Percentiles rank a stretch among this genome's conserved stretches.
phyloP scores from a whole-genome alignment of 2,888 invertebrate species.

The Cheilosia vernalis region DNA sequence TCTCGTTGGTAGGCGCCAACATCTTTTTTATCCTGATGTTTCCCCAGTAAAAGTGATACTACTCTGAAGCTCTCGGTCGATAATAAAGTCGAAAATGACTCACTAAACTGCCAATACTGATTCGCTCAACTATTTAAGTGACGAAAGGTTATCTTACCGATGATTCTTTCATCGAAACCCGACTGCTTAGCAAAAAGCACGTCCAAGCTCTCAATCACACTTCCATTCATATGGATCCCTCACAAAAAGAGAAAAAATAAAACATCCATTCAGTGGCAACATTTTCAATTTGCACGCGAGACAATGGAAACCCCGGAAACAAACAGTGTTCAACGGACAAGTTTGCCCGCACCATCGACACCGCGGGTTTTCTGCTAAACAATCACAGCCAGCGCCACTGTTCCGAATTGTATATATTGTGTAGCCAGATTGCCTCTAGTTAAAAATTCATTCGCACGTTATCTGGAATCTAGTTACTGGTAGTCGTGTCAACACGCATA shows the following conservation, averaged over 20 bases:
- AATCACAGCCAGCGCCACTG: slow-evolving; percentile 15
- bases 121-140: too few species aligned
- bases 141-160: too few species aligned
- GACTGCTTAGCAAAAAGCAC: too few species aligned
- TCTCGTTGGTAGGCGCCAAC: too few species aligned
- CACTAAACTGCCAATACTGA: too few species aligned
- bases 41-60: too few species aligned
- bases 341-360: slow-evolving; percentile 3
- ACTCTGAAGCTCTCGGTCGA: too few species aligned
- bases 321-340: slow-evolving; percentile 14
- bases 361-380: slow-evolving; percentile 3
- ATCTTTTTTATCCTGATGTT: too few species aligned
- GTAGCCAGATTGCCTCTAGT: slow-evolving; percentile 18
- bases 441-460: slow-evolving; percentile 51
- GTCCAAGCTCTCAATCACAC: too few species aligned
- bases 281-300: slow-evolving; percentile 41
- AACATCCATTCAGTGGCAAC: slow-evolving; percentile 1
- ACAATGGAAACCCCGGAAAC: slow-evolving; percentile 36
- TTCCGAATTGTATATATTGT: neutral
- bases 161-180: too few species aligned
- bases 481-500: neutral
- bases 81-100: too few species aligned
- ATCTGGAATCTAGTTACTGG: slow-evolving; percentile 23
- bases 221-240: neutral
- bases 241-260: neutral